Base-by-base conservation (phyloP, 2,113 vertebrate species). In the Otis tarda region DNA sequence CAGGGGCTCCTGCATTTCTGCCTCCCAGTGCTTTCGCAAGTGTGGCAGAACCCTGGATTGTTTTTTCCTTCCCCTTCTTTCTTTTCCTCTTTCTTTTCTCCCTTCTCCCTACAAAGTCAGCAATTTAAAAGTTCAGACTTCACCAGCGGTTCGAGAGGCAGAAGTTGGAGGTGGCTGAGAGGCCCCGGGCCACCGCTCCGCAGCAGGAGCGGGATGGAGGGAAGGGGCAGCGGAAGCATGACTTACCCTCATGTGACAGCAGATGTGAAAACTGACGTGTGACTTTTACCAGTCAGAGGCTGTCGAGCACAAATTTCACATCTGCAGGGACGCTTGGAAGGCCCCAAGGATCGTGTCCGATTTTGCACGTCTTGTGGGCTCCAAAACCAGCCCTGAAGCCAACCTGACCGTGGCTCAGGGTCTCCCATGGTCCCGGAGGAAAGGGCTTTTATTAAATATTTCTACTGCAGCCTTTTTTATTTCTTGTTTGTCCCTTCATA, bases 11-110 rank as follows among this genome's bases (percentile, higher is more conserved):
- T 73, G 57, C 31, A 50, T 57, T 93, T 79, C 79, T 83, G 49
- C 76, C 88, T 92, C 31, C 41, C 47, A 80, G 70, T 45, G 19
- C 5, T 86, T 93, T 18, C 45, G 88, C 67, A 93, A n/a, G 55
- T 2, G 15, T 59, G 89, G 33, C 88, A n/a, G 43, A 75, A 70
- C 35, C 92, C 64, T 56, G 75, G 43, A 45, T 81, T 53, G 39
- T 12, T 75, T 91, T 91, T 77, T 74, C 71, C 79, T 90, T 95
- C 77, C 80, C 7, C 63, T 91, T 91, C 64, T 83, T 83, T 78
- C 47, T 86, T 96, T 87, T 90, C 90, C 90, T 90, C 90, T 96
- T 95, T 90, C 22, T 86, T 93, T 74, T 85, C 57, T 69, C 59
- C 91, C 50, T 85, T 80, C 53, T 33, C 5, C 65, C 23, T 21